Conservation (phyloP, 2,113 vertebrate species). For the Lichenostomus cassidix region DNA sequence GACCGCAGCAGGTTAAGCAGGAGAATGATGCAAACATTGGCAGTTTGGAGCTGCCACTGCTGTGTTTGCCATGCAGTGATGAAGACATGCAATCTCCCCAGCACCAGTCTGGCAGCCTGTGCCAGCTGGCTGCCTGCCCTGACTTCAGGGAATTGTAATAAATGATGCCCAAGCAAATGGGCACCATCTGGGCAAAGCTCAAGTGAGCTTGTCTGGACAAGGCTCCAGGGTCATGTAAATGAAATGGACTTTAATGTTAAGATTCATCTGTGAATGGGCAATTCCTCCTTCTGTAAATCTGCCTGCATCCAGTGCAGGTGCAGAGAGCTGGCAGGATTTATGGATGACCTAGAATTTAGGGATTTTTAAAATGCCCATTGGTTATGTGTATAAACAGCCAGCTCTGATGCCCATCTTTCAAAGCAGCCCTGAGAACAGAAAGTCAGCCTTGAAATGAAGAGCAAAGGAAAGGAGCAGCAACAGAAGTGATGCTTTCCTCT, state of each 20-base stretch:
- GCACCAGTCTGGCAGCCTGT: conserved; percentile 5
- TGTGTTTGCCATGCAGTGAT: conserved; percentile 29
- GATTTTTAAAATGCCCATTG: background rate
- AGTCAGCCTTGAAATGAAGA: background rate
- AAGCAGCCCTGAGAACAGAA: background rate
- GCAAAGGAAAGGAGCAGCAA: background rate
- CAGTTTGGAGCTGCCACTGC: background rate
- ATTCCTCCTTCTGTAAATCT: background rate
- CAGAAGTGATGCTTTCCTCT: background rate
- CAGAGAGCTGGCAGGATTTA: background rate
- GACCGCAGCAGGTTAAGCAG: background rate
- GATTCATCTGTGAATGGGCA: conserved; percentile 50
- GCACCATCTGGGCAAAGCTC: conserved; percentile 82
- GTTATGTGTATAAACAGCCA: background rate
- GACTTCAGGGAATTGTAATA: conserved; percentile 68
- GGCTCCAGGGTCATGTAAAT: conserved; percentile 73
- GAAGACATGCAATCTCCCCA: conserved; percentile 31
- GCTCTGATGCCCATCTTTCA: background rate
- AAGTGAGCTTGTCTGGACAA: conserved; percentile 75
- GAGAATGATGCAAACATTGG: background rate
- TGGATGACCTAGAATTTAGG: background rate
- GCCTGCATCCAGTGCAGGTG: conserved; percentile 25
- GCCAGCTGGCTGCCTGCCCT: conserved; percentile 72
- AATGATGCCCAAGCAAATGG: conserved; percentile 79
- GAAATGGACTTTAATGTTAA: conserved; percentile 67